Conservation (phyloP, 2,113 vertebrate species). For the Pogonocichla stellata region DNA sequence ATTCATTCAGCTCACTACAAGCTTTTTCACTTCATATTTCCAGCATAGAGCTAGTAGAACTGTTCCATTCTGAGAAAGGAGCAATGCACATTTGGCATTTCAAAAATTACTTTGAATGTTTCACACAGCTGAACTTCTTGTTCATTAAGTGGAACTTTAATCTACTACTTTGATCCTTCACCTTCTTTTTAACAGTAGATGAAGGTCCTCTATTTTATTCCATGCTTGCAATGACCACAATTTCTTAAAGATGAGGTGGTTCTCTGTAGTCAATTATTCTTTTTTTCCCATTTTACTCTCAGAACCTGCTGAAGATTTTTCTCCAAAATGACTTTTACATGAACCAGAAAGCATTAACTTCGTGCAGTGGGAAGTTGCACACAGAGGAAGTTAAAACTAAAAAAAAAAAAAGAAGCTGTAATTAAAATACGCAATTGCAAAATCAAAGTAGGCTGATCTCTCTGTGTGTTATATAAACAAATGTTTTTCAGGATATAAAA, state of each 20-base stretch:
- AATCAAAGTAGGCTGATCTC: slow-evolving; percentile 5
- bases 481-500: not conserved
- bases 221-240: not conserved
- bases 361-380: not conserved
- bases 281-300: not conserved
- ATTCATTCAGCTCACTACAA: not conserved
- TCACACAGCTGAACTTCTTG: slow-evolving; percentile 39
- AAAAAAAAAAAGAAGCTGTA: not conserved
- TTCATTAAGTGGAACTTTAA: slow-evolving; percentile 47
- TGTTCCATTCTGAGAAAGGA: not conserved
- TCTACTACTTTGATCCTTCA: not conserved
- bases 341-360: not conserved
- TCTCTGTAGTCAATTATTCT: not conserved
- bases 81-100: slow-evolving; percentile 16
- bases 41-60: not conserved
- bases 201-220: slow-evolving; percentile 23
- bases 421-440: not conserved
- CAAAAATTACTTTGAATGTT: slow-evolving; percentile 10
- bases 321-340: not conserved
- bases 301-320: not conserved
- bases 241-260: slow-evolving; percentile 7
- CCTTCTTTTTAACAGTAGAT: not conserved
- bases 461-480: not conserved
- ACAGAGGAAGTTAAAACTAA: not conserved
- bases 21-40: not conserved